phyloP scores from a whole-genome alignment of 30 jellyfish, hydroid and myxozoan species.

The Nemopilema nomurai region DNA sequence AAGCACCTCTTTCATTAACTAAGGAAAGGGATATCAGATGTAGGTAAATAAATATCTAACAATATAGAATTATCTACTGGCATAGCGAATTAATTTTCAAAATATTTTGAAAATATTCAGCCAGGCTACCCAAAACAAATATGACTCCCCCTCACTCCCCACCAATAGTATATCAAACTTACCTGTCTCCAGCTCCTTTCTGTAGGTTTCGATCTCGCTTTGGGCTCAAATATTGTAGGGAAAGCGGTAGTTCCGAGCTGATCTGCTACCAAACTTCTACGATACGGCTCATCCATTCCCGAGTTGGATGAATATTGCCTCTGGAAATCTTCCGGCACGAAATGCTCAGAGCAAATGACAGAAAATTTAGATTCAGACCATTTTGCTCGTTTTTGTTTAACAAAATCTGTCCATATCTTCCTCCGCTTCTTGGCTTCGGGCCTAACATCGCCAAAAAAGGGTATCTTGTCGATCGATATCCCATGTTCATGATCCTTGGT shows the following conservation, averaged over 20 bases:
- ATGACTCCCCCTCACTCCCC: not conserved
- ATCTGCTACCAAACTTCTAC: not conserved
- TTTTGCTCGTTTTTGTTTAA: slow-evolving; percentile 1
- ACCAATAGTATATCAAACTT: not conserved
- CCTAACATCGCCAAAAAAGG: not conserved
- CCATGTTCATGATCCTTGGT: not conserved
- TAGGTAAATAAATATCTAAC: not conserved
- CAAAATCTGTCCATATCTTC: slow-evolving; percentile 29
- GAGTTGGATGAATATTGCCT: too few relatives aligned
- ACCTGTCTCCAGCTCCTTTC: not conserved
- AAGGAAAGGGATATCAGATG: not conserved
- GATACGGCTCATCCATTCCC: too few relatives aligned
- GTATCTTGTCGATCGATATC: not conserved
- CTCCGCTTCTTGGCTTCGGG: slow-evolving; percentile 13
- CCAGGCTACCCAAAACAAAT: not conserved
- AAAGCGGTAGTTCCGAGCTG: not conserved
- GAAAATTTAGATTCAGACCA: not conserved
- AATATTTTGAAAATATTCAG: not conserved
- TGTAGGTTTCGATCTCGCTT: not conserved
- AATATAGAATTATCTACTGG: not conserved
- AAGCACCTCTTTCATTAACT: not conserved
- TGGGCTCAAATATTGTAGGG: not conserved
- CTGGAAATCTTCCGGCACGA: not conserved
- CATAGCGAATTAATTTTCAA: not conserved
- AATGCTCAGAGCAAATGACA: not conserved